Percentiles rank a stretch among this genome's conserved stretches.
phyloP scores from a whole-genome alignment of 2,113 vertebrate genomes.

The Chlorodrepanis virens region DNA sequence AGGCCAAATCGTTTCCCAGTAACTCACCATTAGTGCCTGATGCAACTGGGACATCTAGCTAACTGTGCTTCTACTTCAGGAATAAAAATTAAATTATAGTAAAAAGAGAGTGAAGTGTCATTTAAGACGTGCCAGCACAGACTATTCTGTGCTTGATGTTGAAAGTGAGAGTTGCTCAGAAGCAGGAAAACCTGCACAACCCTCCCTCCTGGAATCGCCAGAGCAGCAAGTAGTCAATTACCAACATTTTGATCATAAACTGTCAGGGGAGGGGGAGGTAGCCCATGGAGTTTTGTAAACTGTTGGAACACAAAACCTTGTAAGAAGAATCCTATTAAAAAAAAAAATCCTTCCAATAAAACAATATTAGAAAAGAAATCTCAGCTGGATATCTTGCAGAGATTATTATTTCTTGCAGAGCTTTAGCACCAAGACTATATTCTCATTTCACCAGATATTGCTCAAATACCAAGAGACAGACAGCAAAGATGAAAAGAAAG shows the following conservation, averaged over 20 bases:
- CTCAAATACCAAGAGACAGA: conserved; percentile 1
- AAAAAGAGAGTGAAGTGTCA: background rate
- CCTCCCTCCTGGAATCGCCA: background rate
- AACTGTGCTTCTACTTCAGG: background rate
- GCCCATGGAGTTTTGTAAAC: background rate
- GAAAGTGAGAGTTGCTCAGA: background rate
- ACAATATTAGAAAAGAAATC: conserved; percentile 10
- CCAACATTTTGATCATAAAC: background rate
- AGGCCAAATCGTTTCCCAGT: background rate
- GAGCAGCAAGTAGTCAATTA: background rate
- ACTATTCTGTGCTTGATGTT: background rate
- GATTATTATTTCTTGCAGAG: conserved; percentile 1
- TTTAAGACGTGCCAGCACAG: background rate
- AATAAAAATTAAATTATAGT: background rate
- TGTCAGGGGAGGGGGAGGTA: background rate
- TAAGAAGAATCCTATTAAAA: background rate
- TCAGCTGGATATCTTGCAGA: background rate
- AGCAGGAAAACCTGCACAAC: background rate
- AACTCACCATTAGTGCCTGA: background rate
- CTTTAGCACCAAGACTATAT: background rate
- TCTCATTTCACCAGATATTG: conserved; percentile 32
- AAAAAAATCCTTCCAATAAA: background rate
- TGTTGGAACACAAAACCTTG: background rate
- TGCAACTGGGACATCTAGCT: background rate
- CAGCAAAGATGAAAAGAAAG: background rate